Evolutionary conservation across 2,113 vertebrate species (phyloP), one percentile per base, ranked within the genome.

Genomic region (Alethe castanea): DNA sequence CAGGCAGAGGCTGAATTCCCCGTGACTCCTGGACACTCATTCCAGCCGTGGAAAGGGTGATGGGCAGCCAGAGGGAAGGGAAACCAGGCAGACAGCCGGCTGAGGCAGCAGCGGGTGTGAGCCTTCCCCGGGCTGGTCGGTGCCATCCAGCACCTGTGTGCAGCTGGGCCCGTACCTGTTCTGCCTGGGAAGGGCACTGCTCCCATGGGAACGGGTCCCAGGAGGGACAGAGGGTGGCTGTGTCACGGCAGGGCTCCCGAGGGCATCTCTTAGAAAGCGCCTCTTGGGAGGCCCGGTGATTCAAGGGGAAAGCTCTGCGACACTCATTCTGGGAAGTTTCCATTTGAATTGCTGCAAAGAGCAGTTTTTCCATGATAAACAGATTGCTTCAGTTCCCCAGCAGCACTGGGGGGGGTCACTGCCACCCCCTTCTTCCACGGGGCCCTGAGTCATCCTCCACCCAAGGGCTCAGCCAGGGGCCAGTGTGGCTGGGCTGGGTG

Each of bases 321-420:
- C 59, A 95, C 65, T 95, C 95, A 94, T 95, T 95, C 94, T 78
- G 92, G 96, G 94, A 96, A 96, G 96, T 97, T 97, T 97, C 96
- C 93, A 48, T 95, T 81, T 95, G 93, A 96, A 94, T 91, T 82
- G 83, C 95, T 60, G 88, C 88, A 91, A 90, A 95, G 94, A 95
- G 40, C 92, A 77, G 71, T 94, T 97, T 96, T 97, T 97, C 96
- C 97, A 95, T 70, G 95, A 94, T 88, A 94, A 96, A 96, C 89
- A 86, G 60, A 95, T 94, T 96, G 93, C 95, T 95, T 97, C 95
- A 91, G 88, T 83, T 95, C 91, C 94, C 90, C 91, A 81, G 92
- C 70, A 92, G 87, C 89, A 12, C 65, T 66, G 47, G 88, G 85
- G 82, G 88, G 88, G 67, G 81, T 91, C 86, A 88, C 24, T 0